Evolutionary conservation across 53 echinoderm and acorn worm species (phyloP), one percentile per base, ranked within the genome.

Genomic region (Paelopatides confundens): DNA sequence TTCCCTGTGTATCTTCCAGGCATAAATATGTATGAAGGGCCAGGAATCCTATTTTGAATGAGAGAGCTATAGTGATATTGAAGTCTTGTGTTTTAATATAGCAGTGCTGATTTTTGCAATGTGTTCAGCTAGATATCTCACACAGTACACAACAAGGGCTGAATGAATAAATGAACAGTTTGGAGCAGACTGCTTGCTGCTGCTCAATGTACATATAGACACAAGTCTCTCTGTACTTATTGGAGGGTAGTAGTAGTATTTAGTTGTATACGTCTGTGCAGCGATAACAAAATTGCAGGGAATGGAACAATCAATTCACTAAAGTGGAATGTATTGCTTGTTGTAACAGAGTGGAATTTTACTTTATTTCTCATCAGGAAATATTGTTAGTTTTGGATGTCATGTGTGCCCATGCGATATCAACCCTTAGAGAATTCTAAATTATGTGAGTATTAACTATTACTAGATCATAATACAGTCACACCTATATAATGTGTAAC

Each of bases 11-110:
- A 52, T 79, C 79, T 51, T 79, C 79, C 21, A 54, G 79, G 53
- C 79, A 79, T 79, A 79, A 79, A 79, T 79, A 79, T 79, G 79
- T 79, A 79, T 79, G 79, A 79, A 79, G 79, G 79, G 79, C 54
- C 79, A 29, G 26, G 52, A 52, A 33, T 53, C 21, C 79, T 79
- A 53, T 79, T 79, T 79, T 79, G 79, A 79, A 79, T 79, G 79
- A 52, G 52, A n/a, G n/a, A n/a, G 32, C 79, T 12, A 9, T 31
- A 54, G 18, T 79, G 48, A 53, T 79, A 79, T 58, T 53, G 79
- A 53, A 50, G 79, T 34, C 51, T n/a, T 50, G 79, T 33, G 35
- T 10, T 31, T 32, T 53, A 52, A 58, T 23, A 58, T 4, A 23
- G 58, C 58, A 58, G n/a, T 21, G 17, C 17, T 21, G 6, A 6